These are phyloP conservation scores for Notospermus geniculatus DNA, from an alignment of 1,140 invertebrate species.

Conservation along the genomic window DNA sequence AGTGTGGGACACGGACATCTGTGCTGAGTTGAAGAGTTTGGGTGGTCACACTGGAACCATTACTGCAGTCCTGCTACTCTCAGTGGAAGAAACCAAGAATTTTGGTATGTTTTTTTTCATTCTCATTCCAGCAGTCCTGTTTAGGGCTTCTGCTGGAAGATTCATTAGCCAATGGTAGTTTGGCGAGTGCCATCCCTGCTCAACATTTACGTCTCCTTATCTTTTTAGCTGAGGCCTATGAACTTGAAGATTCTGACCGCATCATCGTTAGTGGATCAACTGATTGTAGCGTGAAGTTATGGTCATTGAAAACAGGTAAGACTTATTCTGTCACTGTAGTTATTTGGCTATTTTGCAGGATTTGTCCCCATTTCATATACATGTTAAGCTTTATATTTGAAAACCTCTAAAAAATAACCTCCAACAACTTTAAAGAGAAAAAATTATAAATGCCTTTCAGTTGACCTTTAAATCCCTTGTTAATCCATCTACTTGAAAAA, in stretches of 20 bases:
- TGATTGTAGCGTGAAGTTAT: conserved; percentile 39
- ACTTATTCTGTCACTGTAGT: background rate
- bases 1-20: conserved; percentile 34
- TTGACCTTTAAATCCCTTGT: too few species aligned
- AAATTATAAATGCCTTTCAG: too few species aligned
- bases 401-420: too few species aligned
- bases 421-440: too few species aligned
- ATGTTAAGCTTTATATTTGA: too few species aligned
- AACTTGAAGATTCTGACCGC: conserved; percentile 10
- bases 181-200: background rate
- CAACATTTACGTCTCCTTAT: too few species aligned
- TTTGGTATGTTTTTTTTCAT: conserved; percentile 10
- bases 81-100: conserved; percentile 6
- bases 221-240: conserved; percentile 16
- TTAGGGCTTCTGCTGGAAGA: too few species aligned
- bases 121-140: background rate
- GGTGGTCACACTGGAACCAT: conserved; percentile 41
- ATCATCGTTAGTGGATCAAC: conserved; percentile 36
- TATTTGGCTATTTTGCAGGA: too few species aligned
- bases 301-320: conserved; percentile 35
- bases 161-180: too few species aligned
- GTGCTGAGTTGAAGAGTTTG: conserved; percentile 30
- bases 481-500: too few species aligned
- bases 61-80: conserved; percentile 32
- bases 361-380: too few species aligned